Conservation (phyloP, 2,797 vertebrate genomes). For the Poeciliopsis infans region DNA sequence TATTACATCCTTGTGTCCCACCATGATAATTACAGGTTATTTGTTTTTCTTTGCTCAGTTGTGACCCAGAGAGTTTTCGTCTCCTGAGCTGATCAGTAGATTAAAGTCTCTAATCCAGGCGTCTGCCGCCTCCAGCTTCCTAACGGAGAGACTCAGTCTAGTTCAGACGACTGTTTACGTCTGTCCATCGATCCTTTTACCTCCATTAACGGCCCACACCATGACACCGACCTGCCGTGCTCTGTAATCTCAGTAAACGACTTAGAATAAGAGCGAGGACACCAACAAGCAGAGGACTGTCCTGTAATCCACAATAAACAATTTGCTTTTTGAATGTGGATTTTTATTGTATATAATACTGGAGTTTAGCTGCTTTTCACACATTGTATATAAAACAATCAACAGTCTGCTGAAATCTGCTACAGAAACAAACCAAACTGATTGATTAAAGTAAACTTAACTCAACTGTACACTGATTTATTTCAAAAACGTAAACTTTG, state of each 20-base stretch:
- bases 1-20: not conserved
- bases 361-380: no score
- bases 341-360: not conserved
- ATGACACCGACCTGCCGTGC: conserved; percentile 32
- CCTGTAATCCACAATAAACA: conserved; percentile 58
- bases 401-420: no score
- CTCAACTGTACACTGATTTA: not conserved
- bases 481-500: not conserved
- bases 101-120: conserved; percentile 74
- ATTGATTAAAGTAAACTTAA: not conserved
- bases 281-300: conserved; percentile 47
- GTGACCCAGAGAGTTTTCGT: conserved; percentile 52
- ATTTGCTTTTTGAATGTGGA: not conserved
- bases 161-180: conserved; percentile 59
- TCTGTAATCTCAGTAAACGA: conserved; percentile 46
- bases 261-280: conserved; percentile 52
- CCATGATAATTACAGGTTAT: conserved; percentile 7
- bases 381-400: no score
- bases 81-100: conserved; percentile 65
- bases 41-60: conserved; percentile 1
- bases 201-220: conserved; percentile 25
- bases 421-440: no score
- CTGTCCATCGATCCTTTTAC: conserved; percentile 44
- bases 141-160: conserved; percentile 43
- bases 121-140: conserved; percentile 45